Evolutionary conservation across 2,888 invertebrate genomes (phyloP), one percentile per base, ranked within the genome.

Genomic region (Penaeus monodon): DNA sequence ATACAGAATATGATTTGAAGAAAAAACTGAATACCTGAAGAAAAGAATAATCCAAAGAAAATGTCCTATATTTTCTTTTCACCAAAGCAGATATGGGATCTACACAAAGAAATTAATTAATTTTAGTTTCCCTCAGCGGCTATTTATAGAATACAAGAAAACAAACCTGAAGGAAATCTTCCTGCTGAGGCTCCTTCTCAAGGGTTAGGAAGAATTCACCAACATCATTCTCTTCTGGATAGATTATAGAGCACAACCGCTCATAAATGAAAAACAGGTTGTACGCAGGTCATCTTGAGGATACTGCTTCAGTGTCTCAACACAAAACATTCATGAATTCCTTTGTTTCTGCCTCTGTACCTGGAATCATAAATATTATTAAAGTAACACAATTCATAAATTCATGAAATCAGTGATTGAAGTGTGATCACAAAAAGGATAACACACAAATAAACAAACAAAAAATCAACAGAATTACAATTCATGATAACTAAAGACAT

Each of bases 171-270:
- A 99, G 94, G 93, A 99, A 99, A 93, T 99, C 99, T 93, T 99
- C 99, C 92, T 99, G 99, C 91, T 99, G 99, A 0, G 98, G 97
- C 93, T 99, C 99, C 92, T 99, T 99, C 92, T 99, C 99, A 10
- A 99, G 94, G 0, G 97, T 97, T 89, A 99, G 94, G 94, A 97
- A 97, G 93, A 99, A 99, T 92, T 99, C 99, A 0, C 97, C 97
- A 6, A 98, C 96, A 92, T 98, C 98, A 92, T 98, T 98, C 93
- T 99, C 98, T 92, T 99, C 98, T 0, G 98, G 99, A 92, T 98
- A 97, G 91, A 99, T 99, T 90, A 99, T 98, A 33, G 98, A 98
- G 92, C 99, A 99, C 4, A 99, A 94, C 70, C 99, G 94, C 93
- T 99, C 99, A 92, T 99, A 99, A 90, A 99, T 98, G 92, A 99